These are phyloP conservation scores for Deilephila elpenor DNA, from an alignment of 2,888 invertebrate species.

Conservation along the genomic window DNA sequence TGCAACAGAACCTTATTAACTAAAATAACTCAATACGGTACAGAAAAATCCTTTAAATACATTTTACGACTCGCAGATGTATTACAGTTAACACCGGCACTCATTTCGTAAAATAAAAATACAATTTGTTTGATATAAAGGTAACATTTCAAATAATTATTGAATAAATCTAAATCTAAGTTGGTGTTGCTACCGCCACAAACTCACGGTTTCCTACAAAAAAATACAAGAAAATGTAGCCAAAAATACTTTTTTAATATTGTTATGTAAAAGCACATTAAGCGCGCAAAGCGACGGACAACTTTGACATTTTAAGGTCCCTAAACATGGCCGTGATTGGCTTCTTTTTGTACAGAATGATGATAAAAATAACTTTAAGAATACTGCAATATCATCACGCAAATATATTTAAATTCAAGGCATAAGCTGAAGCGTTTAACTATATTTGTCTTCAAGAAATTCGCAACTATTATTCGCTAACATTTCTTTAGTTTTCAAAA, in stretches of 20 bases:
- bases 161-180: no score
- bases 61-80: no score
- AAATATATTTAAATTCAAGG: background rate
- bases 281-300: background rate
- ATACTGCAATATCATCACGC: conserved; percentile 4
- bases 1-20: no score
- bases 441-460: background rate
- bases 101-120: no score
- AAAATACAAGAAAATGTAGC: background rate
- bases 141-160: no score
- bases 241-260: conserved; percentile 9
- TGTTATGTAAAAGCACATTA: conserved; percentile 10
- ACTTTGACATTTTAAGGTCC: conserved; percentile 3
- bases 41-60: no score
- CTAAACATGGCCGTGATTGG: conserved; percentile 14
- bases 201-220: background rate
- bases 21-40: no score
- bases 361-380: conserved; percentile 25
- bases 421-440: background rate
- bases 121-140: no score
- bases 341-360: conserved; percentile 11
- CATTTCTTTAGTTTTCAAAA: no score
- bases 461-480: background rate
- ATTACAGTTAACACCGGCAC: no score
- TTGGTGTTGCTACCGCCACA: no score